Evolutionary conservation across 2,797 vertebrate species (phyloP).

Genomic region (Erpetoichthys calabaricus): DNA sequence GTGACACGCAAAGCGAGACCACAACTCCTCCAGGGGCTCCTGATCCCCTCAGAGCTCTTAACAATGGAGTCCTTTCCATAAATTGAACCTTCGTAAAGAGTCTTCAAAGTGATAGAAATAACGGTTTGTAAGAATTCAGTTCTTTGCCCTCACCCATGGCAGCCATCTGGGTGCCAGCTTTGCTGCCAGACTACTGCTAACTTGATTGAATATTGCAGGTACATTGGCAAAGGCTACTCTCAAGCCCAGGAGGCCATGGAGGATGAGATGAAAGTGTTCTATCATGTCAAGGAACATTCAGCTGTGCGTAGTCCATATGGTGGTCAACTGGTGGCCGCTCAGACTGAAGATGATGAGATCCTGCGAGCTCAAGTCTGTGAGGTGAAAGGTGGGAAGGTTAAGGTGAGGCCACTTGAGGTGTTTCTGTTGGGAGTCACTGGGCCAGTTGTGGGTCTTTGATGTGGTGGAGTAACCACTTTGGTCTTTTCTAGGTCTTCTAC

Average conservation of each 20-base stretch:
- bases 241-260: conserved; percentile 76
- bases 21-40: no score
- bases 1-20: no score
- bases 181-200: no score
- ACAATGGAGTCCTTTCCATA: no score
- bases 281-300: conserved; percentile 29
- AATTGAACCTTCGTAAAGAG: no score
- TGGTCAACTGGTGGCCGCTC: conserved; percentile 67
- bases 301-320: conserved; percentile 30
- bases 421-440: not conserved
- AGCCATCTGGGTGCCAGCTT: no score
- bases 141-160: no score
- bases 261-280: conserved; percentile 65
- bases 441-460: not conserved
- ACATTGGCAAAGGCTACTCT: conserved; percentile 79
- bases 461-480: not conserved
- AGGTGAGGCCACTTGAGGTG: conserved; percentile 43
- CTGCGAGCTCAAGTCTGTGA: conserved; percentile 63
- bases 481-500: conserved; percentile 60
- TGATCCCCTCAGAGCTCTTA: no score
- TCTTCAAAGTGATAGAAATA: no score
- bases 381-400: conserved; percentile 46
- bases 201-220: conserved; percentile 38
- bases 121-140: no score
- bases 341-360: conserved; percentile 62